Conservation (phyloP, 2,113 vertebrate species). For the Psammodynastes pulverulentus region DNA sequence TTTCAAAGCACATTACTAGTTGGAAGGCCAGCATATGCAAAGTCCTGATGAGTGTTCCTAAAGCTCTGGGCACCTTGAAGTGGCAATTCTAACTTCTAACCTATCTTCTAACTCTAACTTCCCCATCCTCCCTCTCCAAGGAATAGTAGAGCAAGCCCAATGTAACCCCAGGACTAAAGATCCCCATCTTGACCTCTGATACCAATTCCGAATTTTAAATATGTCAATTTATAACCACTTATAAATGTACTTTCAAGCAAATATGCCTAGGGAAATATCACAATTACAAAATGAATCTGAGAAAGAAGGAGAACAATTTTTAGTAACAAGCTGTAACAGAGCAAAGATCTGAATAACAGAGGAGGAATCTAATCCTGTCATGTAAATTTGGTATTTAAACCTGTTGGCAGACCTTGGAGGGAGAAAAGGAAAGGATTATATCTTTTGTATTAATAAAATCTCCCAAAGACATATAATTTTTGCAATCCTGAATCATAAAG, state of each 20-base stretch:
- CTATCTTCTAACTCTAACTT: neutral
- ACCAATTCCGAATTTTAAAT: neutral
- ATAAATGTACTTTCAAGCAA: neutral
- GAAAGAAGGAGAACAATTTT: constrained; percentile 2
- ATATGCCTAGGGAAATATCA: neutral
- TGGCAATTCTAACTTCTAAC: neutral
- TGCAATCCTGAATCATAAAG: neutral
- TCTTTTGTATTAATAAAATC: constrained; percentile 27
- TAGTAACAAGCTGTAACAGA: neutral
- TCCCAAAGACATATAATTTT: constrained; percentile 9
- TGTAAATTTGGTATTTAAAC: constrained; percentile 45
- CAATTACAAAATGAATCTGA: neutral
- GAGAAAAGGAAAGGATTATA: constrained; percentile 17
- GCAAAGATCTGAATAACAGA: neutral
- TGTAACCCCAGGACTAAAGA: neutral
- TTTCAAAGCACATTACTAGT: neutral
- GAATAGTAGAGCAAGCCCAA: neutral
- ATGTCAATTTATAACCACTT: neutral
- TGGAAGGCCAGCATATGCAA: neutral
- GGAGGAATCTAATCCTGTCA: constrained; percentile 29
- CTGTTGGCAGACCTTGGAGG: constrained; percentile 18
- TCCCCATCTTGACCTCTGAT: neutral
- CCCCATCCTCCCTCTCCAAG: neutral
- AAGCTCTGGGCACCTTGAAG: neutral
- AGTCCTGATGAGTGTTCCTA: neutral